These are phyloP conservation scores for Pangasius krempfi DNA, from an alignment of 2,797 vertebrate species.

Conservation along the genomic window DNA sequence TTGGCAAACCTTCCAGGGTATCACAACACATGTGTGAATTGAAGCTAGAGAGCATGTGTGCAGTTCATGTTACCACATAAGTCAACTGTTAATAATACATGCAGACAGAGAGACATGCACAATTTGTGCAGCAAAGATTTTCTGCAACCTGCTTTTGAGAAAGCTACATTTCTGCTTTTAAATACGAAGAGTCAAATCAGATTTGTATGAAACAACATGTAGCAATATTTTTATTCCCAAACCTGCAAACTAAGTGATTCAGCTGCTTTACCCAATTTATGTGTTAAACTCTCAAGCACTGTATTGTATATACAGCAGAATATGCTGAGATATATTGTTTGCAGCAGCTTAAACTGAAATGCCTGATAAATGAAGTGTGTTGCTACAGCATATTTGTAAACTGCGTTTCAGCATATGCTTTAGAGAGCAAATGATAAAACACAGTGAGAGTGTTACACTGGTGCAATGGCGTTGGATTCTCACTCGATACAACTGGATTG, in stretches of 20 bases:
- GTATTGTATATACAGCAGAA: background rate
- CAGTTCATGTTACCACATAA: background rate
- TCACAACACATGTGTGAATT: background rate
- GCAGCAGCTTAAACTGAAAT: slow-evolving; percentile 2
- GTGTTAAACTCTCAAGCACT: background rate
- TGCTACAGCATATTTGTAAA: background rate
- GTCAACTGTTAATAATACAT: background rate
- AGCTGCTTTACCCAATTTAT: background rate
- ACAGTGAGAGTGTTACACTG: background rate
- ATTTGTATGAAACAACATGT: background rate
- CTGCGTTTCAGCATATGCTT: background rate
- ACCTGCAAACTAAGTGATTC: slow-evolving; percentile 7
- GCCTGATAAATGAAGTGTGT: slow-evolving; percentile 22
- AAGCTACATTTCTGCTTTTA: background rate
- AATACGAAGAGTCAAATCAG: background rate
- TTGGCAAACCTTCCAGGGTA: no score
- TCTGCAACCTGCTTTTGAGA: background rate
- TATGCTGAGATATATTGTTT: background rate
- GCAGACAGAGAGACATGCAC: background rate
- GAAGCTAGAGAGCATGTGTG: background rate
- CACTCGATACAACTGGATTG: background rate
- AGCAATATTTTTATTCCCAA: background rate
- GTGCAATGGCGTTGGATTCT: background rate
- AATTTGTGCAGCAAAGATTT: background rate
- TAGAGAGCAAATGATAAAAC: background rate